These are phyloP conservation scores for Cheirogaleus medius DNA, from an alignment of 2,113 vertebrate species.

Conservation along the genomic window DNA sequence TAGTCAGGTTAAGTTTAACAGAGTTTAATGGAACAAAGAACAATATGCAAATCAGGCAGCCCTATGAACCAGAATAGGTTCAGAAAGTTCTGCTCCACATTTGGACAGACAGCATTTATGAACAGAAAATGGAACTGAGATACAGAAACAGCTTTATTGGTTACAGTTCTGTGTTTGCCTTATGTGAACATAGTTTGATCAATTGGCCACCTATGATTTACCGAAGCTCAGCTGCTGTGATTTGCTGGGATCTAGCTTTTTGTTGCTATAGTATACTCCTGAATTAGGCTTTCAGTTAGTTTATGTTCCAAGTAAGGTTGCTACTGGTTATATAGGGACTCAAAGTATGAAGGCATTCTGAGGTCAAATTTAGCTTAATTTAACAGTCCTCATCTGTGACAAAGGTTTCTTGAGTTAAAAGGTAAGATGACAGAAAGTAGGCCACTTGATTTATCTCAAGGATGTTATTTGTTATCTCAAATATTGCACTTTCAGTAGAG, in stretches of 20 bases:
- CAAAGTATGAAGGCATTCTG: neutral
- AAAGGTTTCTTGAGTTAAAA: neutral
- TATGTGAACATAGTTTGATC: neutral
- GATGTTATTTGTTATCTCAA: neutral
- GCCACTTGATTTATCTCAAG: neutral
- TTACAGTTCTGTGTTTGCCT: neutral
- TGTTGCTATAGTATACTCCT: neutral
- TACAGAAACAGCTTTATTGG: neutral
- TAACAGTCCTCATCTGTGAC: neutral
- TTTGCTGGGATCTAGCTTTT: neutral
- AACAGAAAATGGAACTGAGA: neutral
- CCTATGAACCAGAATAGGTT: neutral
- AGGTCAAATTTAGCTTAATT: neutral
- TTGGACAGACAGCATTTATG: neutral
- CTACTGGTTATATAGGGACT: neutral
- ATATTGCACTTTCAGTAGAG: neutral
- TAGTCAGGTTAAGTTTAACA: neutral
- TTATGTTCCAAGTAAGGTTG: neutral
- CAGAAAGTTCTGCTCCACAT: neutral
- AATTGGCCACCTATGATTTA: neutral
- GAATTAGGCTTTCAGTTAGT: neutral
- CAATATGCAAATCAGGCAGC: neutral
- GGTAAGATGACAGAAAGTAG: neutral
- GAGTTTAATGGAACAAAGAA: neutral
- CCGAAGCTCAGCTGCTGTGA: neutral